Base-by-base conservation (phyloP, 2,888 invertebrate genomes). In the Xanthorhoe spadicearia region DNA sequence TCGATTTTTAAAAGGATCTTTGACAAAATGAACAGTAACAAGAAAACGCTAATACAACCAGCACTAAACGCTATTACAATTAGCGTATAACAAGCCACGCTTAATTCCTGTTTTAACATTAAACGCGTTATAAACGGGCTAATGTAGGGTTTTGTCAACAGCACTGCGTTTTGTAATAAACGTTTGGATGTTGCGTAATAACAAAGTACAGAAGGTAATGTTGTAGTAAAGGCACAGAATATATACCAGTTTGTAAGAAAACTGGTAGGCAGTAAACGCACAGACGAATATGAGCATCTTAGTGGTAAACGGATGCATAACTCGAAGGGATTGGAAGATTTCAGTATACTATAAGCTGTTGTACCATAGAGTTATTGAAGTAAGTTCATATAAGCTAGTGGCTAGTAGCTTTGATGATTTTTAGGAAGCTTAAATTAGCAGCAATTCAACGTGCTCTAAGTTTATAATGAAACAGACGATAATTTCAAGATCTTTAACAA, bases 111-210 rank as follows among this genome's bases (percentile, higher is more conserved):
- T 73, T 76, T 74, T 52, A 77, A 66, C 75, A 69, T 63, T 73
- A 76, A 77, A 75, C 74, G 67, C 74, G 68, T 73, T 74, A 69
- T 76, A 77, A 23, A 78, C 72, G 76, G 74, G 74, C 70, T 61
- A 61, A 70, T 56, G 46, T 68, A 68, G 64, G 70, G 74, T 81
- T 51, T 83, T 83, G 83, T 84, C 83, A 83, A 79, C 78, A 73
- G 77, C 78, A 75, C 72, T 74, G 77, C 75, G 72, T 70, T 66
- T 52, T 70, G 68, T 76, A 75, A 79, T 78, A 76, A 78, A 74
- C 73, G 71, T 71, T 71, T 64, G 48, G 73, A 68, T 71, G 73
- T 65, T 70, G 68, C 64, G 73, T 68, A 73, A 71, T 66, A 72
- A 68, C 65, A 66, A 65, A 63, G 66, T 72, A 71, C 69, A 53